Evolutionary conservation across 2,797 vertebrate species (phyloP).

Genomic region (Aphelocoma californica): DNA sequence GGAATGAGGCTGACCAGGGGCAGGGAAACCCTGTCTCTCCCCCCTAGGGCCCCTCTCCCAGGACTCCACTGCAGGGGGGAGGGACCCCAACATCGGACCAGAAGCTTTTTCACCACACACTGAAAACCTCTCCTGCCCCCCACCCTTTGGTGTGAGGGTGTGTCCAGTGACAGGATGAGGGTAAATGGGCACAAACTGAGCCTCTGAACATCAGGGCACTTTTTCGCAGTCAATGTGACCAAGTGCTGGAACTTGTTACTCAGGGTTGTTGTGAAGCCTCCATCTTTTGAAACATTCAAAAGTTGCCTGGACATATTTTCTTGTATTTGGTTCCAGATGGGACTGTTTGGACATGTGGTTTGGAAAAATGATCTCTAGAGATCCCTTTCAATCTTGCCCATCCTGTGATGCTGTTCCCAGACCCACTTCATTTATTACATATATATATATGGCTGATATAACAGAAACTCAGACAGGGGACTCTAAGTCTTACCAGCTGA

Average conservation of each 20-base stretch:
- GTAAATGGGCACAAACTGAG: background rate
- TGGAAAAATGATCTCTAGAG: background rate
- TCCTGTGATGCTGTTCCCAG: background rate
- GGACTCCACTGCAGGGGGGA: too few species aligned
- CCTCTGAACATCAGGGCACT: background rate
- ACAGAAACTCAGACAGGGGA: background rate
- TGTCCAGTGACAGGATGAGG: background rate
- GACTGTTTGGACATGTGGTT: background rate
- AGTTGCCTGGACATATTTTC: background rate
- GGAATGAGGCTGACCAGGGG: too few species aligned
- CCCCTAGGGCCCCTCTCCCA: too few species aligned
- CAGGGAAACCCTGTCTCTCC: too few species aligned
- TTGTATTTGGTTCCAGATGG: background rate
- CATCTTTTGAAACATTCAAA: background rate
- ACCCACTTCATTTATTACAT: background rate
- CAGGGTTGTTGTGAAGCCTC: background rate
- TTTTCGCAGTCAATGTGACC: background rate
- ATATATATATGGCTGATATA: background rate
- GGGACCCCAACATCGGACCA: too few species aligned
- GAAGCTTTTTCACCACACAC: background rate
- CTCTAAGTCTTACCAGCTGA: background rate
- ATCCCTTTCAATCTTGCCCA: background rate
- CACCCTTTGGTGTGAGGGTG: too few species aligned
- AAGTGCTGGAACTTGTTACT: rapidly evolving
- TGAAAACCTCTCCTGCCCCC: background rate